Percentiles rank a stretch among this genome's conserved stretches.
These are phyloP conservation scores for Nyctibius grandis DNA, from an alignment of 2,797 vertebrate genomes.

Conservation along the genomic window DNA sequence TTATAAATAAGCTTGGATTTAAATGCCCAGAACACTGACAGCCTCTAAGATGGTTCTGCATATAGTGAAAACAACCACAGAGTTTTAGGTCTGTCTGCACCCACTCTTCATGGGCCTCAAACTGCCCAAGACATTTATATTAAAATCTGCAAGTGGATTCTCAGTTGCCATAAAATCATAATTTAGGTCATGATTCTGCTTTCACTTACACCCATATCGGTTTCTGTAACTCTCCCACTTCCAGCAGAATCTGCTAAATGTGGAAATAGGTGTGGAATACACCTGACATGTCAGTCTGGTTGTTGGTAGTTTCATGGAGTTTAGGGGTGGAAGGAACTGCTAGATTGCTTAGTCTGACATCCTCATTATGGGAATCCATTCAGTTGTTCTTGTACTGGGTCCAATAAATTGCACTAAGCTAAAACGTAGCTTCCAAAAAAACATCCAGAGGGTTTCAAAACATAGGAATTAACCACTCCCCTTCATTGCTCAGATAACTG, in stretches of 20 bases:
- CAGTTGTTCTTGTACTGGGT: not conserved
- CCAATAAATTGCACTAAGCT: not conserved
- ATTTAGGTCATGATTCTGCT: not conserved
- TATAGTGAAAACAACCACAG: not conserved
- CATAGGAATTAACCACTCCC: not conserved
- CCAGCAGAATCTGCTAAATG: not conserved
- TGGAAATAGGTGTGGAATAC: not conserved
- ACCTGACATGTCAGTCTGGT: not conserved
- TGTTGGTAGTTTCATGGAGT: not conserved
- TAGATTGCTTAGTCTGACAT: not conserved
- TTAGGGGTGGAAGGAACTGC: not conserved
- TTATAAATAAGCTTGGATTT: constrained; percentile 15
- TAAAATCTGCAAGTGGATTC: constrained; percentile 6
- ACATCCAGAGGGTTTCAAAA: not conserved
- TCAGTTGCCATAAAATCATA: not conserved
- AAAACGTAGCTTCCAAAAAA: not conserved
- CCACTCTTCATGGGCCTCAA: not conserved
- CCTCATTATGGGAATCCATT: not conserved
- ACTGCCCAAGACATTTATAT: not conserved
- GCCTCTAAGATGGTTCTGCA: not conserved
- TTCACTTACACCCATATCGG: not conserved
- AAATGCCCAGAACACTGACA: not conserved
- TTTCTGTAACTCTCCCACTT: not conserved
- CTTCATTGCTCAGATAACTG: not conserved
- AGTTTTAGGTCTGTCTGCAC: not conserved